phyloP scores from a whole-genome alignment of 2,888 invertebrate genomes.

The Glyphotaelius pellucidus region DNA sequence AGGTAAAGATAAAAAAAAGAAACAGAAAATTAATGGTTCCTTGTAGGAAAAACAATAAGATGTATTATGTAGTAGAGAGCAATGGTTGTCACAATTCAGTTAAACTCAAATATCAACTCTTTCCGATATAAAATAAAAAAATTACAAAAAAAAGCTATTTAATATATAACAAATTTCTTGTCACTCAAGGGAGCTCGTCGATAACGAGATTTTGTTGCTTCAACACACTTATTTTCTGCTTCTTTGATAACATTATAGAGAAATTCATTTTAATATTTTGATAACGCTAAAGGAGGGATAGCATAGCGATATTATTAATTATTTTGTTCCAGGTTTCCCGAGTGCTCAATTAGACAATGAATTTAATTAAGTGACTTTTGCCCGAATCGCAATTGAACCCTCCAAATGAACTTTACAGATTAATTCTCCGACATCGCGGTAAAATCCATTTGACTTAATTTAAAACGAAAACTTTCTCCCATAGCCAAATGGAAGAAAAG shows the following conservation, averaged over 20 bases:
- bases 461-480: conserved; percentile 60
- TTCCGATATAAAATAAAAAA: too few species aligned
- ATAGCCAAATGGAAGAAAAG: conserved; percentile 57
- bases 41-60: too few species aligned
- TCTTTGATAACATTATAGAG: background rate
- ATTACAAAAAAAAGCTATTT: too few species aligned
- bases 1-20: too few species aligned
- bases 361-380: conserved; percentile 51
- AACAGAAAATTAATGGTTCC: too few species aligned
- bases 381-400: background rate
- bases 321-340: background rate
- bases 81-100: background rate
- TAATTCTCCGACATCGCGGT: conserved; percentile 54
- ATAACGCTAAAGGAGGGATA: background rate
- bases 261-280: background rate
- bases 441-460: conserved; percentile 65
- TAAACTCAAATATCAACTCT: background rate
- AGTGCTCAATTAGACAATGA: conserved; percentile 15
- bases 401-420: conserved; percentile 56
- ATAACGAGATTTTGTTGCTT: background rate
- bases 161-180: too few species aligned
- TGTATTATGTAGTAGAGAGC: too few species aligned
- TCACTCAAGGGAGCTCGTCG: background rate
- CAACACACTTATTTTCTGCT: background rate
- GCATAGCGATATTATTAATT: background rate